Evolutionary conservation across 2,797 vertebrate species (phyloP), one percentile per base, ranked within the genome.

Genomic region (Clarias pachynema): DNA sequence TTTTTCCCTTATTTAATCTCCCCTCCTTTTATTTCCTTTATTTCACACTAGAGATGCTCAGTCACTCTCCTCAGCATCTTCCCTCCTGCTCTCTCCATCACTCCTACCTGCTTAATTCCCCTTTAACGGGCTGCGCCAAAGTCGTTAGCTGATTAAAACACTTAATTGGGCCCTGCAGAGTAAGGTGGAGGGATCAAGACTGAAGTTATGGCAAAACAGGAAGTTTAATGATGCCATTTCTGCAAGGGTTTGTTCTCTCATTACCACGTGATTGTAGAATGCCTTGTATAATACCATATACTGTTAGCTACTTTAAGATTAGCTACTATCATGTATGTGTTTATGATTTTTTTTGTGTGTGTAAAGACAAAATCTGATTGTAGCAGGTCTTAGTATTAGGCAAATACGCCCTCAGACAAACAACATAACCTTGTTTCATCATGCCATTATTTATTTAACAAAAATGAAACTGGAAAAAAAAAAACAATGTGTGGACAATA

Each of bases 101-200:
- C 92, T 93, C 86, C 88, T 91, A 89, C 88, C 92, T 91, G 93
- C 93, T 95, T 95, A 94, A 95, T 95, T 95, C 93, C 93, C 92
- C 91, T 93, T 94, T 95, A 95, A 95, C 92, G 91, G 93, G 93
- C 91, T 93, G 93, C 92, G 88, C 93, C 91, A 91, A 91, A 93
- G 93, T 95, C 93, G 91, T 95, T 95, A 95, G 95, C 94, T 95
- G 93, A 95, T 96, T 95, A 95, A 94, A 94, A 92, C 92, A 92
- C 95, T 94, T 95, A 96, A 95, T 96, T 95, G 95, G 93, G 92
- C 94, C 91, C 88, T 81, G 89, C 81, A 87, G 87, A 84, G 83
- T 87, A 89, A 91, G 91, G 90, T 77, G 88, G 91, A 94, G 93
- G 85, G 75, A 85, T 92, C 87, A 82, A 74, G 74, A 69, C 73